Evolutionary conservation across 1,140 invertebrate genomes (phyloP), one percentile per base, ranked within the genome.

Genomic region (Vanessa tameamea): DNA sequence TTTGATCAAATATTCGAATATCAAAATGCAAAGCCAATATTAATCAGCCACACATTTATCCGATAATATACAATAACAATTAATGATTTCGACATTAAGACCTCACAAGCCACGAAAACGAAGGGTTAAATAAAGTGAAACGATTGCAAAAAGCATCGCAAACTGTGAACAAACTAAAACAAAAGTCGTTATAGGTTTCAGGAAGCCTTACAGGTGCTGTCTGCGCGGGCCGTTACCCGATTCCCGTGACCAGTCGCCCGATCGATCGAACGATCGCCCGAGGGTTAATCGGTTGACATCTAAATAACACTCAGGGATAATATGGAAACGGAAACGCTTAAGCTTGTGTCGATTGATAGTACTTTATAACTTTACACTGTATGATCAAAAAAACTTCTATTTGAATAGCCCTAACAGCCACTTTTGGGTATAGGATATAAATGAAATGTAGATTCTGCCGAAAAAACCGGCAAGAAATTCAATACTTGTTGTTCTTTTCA

Each of bases 181-280:
- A 72, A 68, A 76, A 76, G 69, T 78, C 72, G 72, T 77, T 77
- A 75, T 51, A 83, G 84, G 87, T 87, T 90, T 90, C 85, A 83
- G 80, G 88, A 90, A 90, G 81, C 87, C 88, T 75, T 88, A 88
- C 75, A 76, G 72, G 77, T 82, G 80, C 76, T 79, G 87, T 85
- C 83, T 78, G 75, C 71, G 81, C 59, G 72, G 75, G 67, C 77
- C 75, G 78, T 80, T 75, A 81, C 73, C 70, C 77, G 77, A 80
- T 65, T 66, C 78, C 61, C 15, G n/a, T 53, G 72, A 84, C 74
- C 65, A 63, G 77, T 85, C 73, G 81, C 15, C 47, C 59, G 69
- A 84, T 73, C 69, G 55, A 68, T 80, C 67, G 53, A 20, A 20
- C 64, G 59, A 72, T 47, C 61, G 47, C n/a, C 23, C 48, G 26